Percentiles rank a stretch among this genome's conserved stretches.
These are phyloP conservation scores for Camponotus pennsylvanicus DNA, from an alignment of 1,140 invertebrate species.

Conservation along the genomic window DNA sequence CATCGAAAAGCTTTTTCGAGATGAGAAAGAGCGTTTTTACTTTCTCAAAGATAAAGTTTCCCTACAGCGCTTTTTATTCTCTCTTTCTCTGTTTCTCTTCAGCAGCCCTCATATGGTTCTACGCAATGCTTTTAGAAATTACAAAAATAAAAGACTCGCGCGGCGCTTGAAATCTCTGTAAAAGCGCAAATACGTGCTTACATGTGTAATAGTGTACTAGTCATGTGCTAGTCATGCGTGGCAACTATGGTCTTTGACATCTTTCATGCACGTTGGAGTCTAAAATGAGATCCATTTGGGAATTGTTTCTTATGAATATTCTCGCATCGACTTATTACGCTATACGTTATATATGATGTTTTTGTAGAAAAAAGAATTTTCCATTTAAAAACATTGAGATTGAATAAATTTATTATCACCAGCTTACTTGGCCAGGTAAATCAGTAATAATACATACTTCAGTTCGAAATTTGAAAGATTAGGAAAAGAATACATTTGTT, in stretches of 20 bases:
- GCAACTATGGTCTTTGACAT: neutral
- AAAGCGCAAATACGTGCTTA: slow-evolving; percentile 18
- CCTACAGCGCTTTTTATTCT: neutral
- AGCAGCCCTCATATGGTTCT: neutral
- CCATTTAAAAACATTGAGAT: neutral
- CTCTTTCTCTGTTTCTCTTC: neutral
- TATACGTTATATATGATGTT: neutral
- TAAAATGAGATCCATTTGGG: neutral
- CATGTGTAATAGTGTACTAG: neutral
- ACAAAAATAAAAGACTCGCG: slow-evolving; percentile 45
- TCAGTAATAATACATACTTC: neutral
- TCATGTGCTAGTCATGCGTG: neutral
- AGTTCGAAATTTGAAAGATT: neutral
- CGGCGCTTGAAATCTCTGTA: neutral
- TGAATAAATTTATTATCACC: neutral
- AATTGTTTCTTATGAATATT: neutral
- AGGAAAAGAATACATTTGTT: neutral
- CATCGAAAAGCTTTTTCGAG: neutral
- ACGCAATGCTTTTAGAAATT: slow-evolving; percentile 20
- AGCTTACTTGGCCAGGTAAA: neutral
- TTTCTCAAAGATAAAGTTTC: neutral
- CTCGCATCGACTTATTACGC: neutral
- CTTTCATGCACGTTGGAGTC: slow-evolving; percentile 17
- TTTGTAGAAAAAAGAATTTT: neutral
- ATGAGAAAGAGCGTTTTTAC: neutral